Evolutionary conservation across 2,113 vertebrate genomes (phyloP).

Genomic region (Myrmecophaga tridactyla): DNA sequence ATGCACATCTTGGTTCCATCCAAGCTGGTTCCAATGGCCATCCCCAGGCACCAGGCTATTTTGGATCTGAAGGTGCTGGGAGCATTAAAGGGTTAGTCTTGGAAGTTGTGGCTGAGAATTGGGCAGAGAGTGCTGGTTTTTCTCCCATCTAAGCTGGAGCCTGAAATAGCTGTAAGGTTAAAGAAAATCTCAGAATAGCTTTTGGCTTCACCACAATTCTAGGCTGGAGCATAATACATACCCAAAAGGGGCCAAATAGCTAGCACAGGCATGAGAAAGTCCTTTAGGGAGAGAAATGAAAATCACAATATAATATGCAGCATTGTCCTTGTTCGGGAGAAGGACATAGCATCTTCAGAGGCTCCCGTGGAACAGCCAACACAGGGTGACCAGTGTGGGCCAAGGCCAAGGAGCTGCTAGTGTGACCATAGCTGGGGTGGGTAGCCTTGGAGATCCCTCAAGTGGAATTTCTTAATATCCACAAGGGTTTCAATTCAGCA

Average conservation of each 20-base stretch:
- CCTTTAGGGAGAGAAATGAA: not conserved
- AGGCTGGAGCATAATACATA: not conserved
- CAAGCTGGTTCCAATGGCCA: not conserved
- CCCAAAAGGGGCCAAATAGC: not conserved
- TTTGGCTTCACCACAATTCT: slow-evolving; percentile 49
- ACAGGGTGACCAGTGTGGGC: not conserved
- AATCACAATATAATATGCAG: not conserved
- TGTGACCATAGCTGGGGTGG: fast-evolving
- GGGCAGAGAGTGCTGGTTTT: not conserved
- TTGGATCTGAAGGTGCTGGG: slow-evolving; percentile 33
- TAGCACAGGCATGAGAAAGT: not conserved
- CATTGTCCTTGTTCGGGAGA: not conserved
- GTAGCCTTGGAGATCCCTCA: not conserved
- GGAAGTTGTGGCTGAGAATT: slow-evolving; percentile 41
- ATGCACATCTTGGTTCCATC: not conserved
- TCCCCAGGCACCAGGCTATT: slow-evolving; percentile 15
- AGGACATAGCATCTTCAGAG: not conserved
- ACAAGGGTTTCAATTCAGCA: not conserved
- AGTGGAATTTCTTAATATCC: not conserved
- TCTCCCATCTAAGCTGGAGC: not conserved
- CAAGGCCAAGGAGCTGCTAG: not conserved
- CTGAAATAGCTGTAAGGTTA: slow-evolving; percentile 57
- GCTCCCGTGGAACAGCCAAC: fast-evolving
- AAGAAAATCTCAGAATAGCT: slow-evolving; percentile 62
- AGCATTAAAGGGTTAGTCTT: not conserved